A percentile compares a stretch with the other conserved stretches of the same genome.
phyloP scores from a whole-genome alignment of 2,888 invertebrate genomes.

The Agrotis exclamationis region DNA sequence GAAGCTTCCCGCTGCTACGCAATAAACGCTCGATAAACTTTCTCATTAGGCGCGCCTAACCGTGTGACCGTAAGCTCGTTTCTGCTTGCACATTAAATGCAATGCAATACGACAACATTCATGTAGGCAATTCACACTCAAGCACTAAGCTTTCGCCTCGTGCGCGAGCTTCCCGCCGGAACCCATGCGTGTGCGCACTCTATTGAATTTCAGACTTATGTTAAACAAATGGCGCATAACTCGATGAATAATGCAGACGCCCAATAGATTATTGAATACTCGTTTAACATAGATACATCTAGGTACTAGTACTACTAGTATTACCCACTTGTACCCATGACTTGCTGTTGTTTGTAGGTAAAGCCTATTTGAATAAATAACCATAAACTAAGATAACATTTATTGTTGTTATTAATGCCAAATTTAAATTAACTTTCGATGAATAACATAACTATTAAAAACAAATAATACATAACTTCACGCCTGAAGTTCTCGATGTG shows the following conservation, averaged over 20 bases:
- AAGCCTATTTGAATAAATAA: constrained; percentile 26
- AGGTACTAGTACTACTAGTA: constrained; percentile 16
- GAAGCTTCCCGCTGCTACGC: constrained; percentile 90
- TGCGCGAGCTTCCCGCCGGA: constrained; percentile 69
- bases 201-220: constrained; percentile 66
- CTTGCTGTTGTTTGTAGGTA: constrained; percentile 6
- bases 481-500: background rate
- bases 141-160: constrained; percentile 73
- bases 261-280: constrained; percentile 61
- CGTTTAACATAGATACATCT: constrained; percentile 40
- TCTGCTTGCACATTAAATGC: constrained; percentile 85
- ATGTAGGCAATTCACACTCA: constrained; percentile 80
- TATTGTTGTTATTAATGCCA: constrained; percentile 1
- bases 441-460: no score
- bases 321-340: constrained; percentile 19
- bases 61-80: constrained; percentile 90
- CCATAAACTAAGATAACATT: constrained; percentile 4
- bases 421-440: background rate
- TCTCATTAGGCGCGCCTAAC: constrained; percentile 91
- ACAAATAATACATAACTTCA: no score
- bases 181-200: constrained; percentile 70
- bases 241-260: constrained; percentile 64
- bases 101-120: constrained; percentile 83
- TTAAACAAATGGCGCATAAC: constrained; percentile 63
- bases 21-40: constrained; percentile 91